Evolutionary conservation across 2,888 invertebrate genomes (phyloP).

Genomic region (Hyposoter dolosus): DNA sequence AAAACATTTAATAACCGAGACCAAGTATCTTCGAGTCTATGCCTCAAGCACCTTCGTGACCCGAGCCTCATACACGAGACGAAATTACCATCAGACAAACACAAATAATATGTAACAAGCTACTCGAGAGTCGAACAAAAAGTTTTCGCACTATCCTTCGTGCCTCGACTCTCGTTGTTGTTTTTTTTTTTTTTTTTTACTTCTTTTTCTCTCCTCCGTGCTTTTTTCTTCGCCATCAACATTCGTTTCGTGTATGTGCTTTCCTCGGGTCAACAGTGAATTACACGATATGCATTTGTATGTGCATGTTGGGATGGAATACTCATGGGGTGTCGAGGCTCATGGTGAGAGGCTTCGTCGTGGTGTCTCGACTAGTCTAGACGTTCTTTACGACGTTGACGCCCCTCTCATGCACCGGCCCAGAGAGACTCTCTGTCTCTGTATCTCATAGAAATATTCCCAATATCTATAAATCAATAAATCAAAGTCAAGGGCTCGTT

Average conservation of each 20-base stretch:
- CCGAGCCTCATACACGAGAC: not conserved
- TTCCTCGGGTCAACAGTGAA: not conserved
- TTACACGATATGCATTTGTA: not conserved
- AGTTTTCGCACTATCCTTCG: conserved; percentile 48
- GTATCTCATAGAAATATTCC: conserved; percentile 54
- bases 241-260: conserved; percentile 26
- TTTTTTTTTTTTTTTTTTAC: not conserved
- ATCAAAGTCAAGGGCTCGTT: not conserved
- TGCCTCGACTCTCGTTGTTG: conserved; percentile 4
- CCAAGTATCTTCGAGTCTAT: not conserved
- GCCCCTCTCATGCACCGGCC: conserved; percentile 44
- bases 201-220: not conserved
- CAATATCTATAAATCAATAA: not conserved
- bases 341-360: conserved; percentile 65
- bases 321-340: conserved; percentile 36
- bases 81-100: conserved; percentile 4
- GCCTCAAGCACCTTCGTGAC: conserved; percentile 19
- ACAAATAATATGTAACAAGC: conserved; percentile 6
- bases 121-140: conserved; percentile 27
- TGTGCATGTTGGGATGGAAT: conserved; percentile 14
- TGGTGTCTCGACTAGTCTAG: conserved; percentile 67
- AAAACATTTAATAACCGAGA: conserved; percentile 1
- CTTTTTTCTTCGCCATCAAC: conserved; percentile 8
- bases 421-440: not conserved
- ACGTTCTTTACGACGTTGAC: conserved; percentile 68